phyloP scores from a whole-genome alignment of 92 coral and sea anemone species.

The Parazoanthus swiftii region DNA sequence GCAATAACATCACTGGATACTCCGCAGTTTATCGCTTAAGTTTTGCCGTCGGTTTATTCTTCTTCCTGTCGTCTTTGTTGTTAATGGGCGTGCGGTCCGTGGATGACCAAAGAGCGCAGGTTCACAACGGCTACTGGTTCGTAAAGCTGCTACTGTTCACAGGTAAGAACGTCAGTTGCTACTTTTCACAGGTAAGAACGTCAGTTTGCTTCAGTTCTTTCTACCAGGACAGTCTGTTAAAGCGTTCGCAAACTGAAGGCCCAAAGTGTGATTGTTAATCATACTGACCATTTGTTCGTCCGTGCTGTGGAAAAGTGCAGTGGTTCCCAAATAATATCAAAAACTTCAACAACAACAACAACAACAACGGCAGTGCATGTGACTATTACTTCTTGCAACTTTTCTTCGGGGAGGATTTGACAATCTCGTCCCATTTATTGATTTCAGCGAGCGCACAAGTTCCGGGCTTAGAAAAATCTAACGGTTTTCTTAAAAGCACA shows the following conservation, averaged over 20 bases:
- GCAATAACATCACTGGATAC: slow-evolving; percentile 69
- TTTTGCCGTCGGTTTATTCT: slow-evolving; percentile 67
- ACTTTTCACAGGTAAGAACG: slow-evolving; percentile 59
- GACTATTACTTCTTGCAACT: no score
- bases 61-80: slow-evolving; percentile 54
- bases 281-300: not conserved
- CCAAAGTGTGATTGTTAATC: not conserved
- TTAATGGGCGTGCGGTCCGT: slow-evolving; percentile 54
- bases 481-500: no score
- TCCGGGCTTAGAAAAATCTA: no score
- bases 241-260: not conserved
- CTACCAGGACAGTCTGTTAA: slow-evolving; percentile 1
- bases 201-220: not conserved
- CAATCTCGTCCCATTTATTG: no score
- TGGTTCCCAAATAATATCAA: not conserved
- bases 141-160: slow-evolving; percentile 52
- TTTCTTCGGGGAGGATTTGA: no score
- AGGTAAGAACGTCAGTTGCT: slow-evolving; percentile 54
- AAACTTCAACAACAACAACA: no score
- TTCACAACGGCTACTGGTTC: slow-evolving; percentile 75
- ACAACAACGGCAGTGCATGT: no score
- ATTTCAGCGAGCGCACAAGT: no score
- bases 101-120: slow-evolving; percentile 53
- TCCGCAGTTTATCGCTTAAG: slow-evolving; percentile 76
- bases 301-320: not conserved